These are phyloP conservation scores for Tringa solitaria DNA, from an alignment of 2,113 vertebrate species.

Conservation along the genomic window DNA sequence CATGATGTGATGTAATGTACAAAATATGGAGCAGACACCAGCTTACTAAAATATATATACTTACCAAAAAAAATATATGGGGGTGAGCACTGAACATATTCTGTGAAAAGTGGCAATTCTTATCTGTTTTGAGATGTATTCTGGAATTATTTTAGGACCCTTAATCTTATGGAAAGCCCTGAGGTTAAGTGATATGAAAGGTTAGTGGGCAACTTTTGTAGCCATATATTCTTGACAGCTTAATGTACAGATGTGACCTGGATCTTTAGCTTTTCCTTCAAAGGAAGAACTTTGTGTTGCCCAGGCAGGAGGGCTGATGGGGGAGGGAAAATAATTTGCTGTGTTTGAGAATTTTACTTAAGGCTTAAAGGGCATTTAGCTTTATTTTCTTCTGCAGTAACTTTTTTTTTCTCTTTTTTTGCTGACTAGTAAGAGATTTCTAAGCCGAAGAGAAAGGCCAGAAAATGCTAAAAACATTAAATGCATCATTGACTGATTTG, in stretches of 20 bases:
- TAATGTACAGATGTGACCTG: conserved; percentile 29
- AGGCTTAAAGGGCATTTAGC: not conserved
- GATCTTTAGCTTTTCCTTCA: not conserved
- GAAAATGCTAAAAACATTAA: conserved; percentile 9
- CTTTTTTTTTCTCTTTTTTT: not conserved
- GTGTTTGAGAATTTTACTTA: not conserved
- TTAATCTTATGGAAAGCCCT: not conserved
- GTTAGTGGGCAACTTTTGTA: not conserved
- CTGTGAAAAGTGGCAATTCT: not conserved
- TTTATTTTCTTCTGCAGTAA: not conserved
- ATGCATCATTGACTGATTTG: not conserved
- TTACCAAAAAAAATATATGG: not conserved
- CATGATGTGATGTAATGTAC: not conserved
- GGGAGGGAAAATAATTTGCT: not conserved
- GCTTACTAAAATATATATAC: not conserved
- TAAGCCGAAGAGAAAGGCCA: not conserved
- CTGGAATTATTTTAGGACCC: not conserved
- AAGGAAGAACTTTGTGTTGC: not conserved
- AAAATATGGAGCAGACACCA: not conserved
- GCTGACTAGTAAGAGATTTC: not conserved
- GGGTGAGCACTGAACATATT: not conserved
- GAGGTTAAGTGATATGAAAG: conserved; percentile 30
- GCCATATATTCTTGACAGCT: not conserved
- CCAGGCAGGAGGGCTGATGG: not conserved
- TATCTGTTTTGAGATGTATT: not conserved